Percentiles rank a stretch among this genome's conserved stretches.
Conservation (phyloP, 2,113 vertebrate species). For the Ciconia boyciana region DNA sequence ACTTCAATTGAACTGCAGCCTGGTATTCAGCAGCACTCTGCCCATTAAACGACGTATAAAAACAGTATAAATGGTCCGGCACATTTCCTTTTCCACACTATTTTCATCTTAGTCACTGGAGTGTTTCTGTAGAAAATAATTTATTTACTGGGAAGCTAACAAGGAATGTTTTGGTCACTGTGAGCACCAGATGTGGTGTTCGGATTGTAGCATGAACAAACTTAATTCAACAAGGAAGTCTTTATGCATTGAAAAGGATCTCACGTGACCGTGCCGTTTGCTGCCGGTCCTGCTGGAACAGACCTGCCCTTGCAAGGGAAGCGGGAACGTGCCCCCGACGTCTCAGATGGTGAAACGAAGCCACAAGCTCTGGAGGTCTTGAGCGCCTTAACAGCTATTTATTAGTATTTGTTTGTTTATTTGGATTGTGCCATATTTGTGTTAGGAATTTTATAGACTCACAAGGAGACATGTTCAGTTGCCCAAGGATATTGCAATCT, state of each 20-base stretch:
- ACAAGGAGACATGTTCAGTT: background rate
- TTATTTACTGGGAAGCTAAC: slow-evolving; percentile 30
- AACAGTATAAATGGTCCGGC: slow-evolving; percentile 7
- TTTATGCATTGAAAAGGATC: slow-evolving; percentile 9
- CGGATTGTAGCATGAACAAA: background rate
- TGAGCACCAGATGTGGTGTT: background rate
- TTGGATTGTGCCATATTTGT: accelerated
- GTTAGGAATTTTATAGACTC: background rate
- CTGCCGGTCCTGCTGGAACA: background rate
- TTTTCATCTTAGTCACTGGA: slow-evolving; percentile 12
- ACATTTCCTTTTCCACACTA: background rate
- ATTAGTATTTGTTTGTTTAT: background rate
- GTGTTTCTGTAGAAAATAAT: slow-evolving; percentile 15
- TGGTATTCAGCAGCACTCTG: slow-evolving; percentile 24
- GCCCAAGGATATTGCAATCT: background rate
- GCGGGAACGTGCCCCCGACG: background rate
- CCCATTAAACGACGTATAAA: slow-evolving; percentile 41
- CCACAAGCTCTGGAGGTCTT: background rate
- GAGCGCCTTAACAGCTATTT: background rate
- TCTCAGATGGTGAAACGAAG: background rate
- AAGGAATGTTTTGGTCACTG: background rate
- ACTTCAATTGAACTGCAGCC: slow-evolving; percentile 34
- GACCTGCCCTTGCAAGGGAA: background rate
- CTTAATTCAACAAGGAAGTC: background rate
- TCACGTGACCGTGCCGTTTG: background rate